Evolutionary conservation across 2,888 invertebrate genomes (phyloP), one percentile per base, ranked within the genome.

Genomic region (Sinotaia quadrata): DNA sequence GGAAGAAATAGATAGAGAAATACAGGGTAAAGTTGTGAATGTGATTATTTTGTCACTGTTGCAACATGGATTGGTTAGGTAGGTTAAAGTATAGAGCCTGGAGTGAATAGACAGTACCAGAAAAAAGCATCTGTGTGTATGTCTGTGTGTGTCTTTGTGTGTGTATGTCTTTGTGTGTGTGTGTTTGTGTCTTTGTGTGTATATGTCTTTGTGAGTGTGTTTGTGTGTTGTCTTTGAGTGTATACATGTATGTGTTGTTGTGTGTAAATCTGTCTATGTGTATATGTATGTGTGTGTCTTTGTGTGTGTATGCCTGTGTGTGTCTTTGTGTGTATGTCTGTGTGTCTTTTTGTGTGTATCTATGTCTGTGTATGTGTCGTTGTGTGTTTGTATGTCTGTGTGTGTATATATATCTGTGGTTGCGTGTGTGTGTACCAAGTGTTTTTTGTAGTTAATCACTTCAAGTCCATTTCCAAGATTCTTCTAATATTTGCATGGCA

Each of bases 121-220:
- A n/a, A n/a, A n/a, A n/a, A n/a, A n/a, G n/a, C n/a, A n/a, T 57
- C 24, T 57, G 36, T 57, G 34, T 57, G 57, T 57, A 37, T 57
- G 36, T 36, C 21, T 57, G 57, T 57, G 57, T 57, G 36, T 57
- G n/a, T n/a, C n/a, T n/a, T n/a, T n/a, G n/a, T n/a, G n/a, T n/a
- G n/a, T n/a, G n/a, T n/a, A n/a, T n/a, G n/a, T n/a, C n/a, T n/a
- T n/a, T n/a, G n/a, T n/a, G n/a, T n/a, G n/a, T n/a, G n/a, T n/a
- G n/a, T n/a, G n/a, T n/a, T n/a, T n/a, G n/a, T n/a, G n/a, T n/a
- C n/a, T n/a, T n/a, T n/a, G n/a, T n/a, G n/a, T n/a, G 34, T 57
- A 37, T 57, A 37, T 57, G 57, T 57, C 36, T 36, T 21, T 57
- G 34, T 57, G 57, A 27, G 57, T 21, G 36, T 57, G 36, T 21